Conservation (phyloP, 2,113 vertebrate species). For the Sardina pilchardus region DNA sequence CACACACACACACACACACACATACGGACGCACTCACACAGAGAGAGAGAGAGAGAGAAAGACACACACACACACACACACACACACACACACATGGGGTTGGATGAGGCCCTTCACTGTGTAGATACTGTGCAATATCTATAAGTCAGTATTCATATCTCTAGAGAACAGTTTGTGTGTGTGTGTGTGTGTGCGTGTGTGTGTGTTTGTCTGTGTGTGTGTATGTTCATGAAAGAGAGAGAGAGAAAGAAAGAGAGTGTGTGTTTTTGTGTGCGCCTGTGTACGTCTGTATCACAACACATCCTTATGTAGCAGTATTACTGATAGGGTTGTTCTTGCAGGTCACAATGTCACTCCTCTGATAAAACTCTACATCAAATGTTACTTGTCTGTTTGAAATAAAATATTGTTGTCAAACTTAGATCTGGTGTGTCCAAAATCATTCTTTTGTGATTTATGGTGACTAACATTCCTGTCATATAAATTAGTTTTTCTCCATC, state of each 20-base stretch:
- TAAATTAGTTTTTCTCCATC: too few relatives aligned
- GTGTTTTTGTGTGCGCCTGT: conserved; percentile 17
- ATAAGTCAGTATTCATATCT: too few relatives aligned
- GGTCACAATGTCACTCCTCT: conserved; percentile 41
- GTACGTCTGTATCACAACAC: conserved; percentile 29
- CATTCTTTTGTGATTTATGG: too few relatives aligned
- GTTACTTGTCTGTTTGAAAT: conserved; percentile 35
- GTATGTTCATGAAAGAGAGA: neutral
- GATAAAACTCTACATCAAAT: conserved; percentile 34
- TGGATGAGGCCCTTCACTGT: too few relatives aligned
- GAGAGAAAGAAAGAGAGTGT: neutral
- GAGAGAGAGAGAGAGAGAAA: too few relatives aligned
- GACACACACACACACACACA: too few relatives aligned
- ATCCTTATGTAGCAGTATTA: conserved; percentile 64
- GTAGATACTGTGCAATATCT: too few relatives aligned
- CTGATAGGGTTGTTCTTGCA: conserved; percentile 28
- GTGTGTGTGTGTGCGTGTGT: neutral
- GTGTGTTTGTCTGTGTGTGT: neutral
- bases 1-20: too few relatives aligned
- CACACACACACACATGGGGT: too few relatives aligned
- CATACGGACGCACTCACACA: conserved; percentile 15
- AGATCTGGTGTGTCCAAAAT: neutral
- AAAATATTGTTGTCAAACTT: neutral
- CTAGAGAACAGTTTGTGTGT: neutral
- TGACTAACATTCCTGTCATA: too few relatives aligned